These are phyloP conservation scores for Myxocyprinus asiaticus DNA, from an alignment of 2,113 vertebrate species.

Conservation along the genomic window DNA sequence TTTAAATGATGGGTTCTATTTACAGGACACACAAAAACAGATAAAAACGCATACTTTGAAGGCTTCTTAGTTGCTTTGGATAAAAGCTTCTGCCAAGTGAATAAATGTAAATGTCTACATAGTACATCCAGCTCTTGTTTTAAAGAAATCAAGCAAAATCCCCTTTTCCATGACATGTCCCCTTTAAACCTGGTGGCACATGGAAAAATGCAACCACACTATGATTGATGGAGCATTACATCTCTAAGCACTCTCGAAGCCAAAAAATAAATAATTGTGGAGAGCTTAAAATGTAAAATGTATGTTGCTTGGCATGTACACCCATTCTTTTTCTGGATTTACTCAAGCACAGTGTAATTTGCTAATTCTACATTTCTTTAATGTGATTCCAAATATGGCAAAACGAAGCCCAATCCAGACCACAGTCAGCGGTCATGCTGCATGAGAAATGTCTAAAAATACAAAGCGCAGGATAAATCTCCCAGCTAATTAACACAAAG, in stretches of 20 bases:
- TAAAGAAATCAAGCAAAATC: too few species aligned
- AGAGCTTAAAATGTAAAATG: background rate
- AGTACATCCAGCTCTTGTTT: too few species aligned
- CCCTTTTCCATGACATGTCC: too few species aligned
- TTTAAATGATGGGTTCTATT: too few species aligned
- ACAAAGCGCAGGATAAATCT: conserved; percentile 31
- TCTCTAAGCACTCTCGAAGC: background rate
- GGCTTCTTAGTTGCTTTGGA: too few species aligned
- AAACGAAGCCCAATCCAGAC: conserved; percentile 1
- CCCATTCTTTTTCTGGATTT: conserved; percentile 13
- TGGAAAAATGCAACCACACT: too few species aligned
- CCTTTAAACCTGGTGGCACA: too few species aligned
- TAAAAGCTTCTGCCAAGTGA: too few species aligned
- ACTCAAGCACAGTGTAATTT: background rate
- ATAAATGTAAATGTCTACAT: too few species aligned
- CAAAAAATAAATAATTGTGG: background rate
- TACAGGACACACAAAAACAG: too few species aligned
- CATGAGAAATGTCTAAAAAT: conserved; percentile 47
- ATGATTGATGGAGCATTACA: too few species aligned
- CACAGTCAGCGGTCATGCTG: background rate
- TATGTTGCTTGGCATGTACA: conserved; percentile 3
- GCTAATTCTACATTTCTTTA: background rate
- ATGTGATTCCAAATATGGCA: background rate
- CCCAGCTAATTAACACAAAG: conserved; percentile 31
- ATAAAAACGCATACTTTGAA: too few species aligned